Base-by-base conservation (phyloP, 2,888 invertebrate species). In the Pimpla rufipes region DNA sequence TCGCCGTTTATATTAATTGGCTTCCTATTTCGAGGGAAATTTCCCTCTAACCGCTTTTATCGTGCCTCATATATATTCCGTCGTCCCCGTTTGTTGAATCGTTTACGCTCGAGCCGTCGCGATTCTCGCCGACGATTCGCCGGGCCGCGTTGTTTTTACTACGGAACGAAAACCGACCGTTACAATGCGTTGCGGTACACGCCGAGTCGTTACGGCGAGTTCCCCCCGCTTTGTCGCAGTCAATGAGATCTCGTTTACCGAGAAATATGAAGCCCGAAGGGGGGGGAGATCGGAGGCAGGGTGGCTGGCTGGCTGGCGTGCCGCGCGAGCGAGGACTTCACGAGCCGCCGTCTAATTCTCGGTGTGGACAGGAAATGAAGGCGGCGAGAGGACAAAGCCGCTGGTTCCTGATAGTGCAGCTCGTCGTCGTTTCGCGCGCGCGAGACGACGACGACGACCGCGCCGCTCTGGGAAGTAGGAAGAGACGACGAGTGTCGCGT, bases 341-440 rank as follows among this genome's bases (percentile, higher is more conserved):
- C 80, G 40, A 50, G 82, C 80, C 78, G 83, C 74, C 66, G 73
- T 80, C 85, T 83, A 85, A 83, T 85, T 85, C 83, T 70, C 83
- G 74, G 78, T 70, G 59, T 70, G 77, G 77, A 80, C 85, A 85
- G 85, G 83, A 85, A 85, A 85, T 83, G 83, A 83, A 85, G 83
- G 80, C 85, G 85, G 85, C 52, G 50, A 67, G 77, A 81, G 80
- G 78, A 85, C 85, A 85, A 85, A 85, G 85, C 74, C 50, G 37
- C 18, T 40, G 23, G 55, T 47, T 66, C 79, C 59, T 40, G 21
- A 71, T 71, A 42, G 23, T 57, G 42, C 35, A 42, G 57, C 29
- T 29, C 29, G 2, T 5, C 2, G 3, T 29, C 29, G 2, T 29
- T 29, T 29, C 3, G 29, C 29, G 2, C 5, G 29, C 5, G 5